Conservation (phyloP, 2,888 invertebrate species). For the Chaitophorus viminalis region DNA sequence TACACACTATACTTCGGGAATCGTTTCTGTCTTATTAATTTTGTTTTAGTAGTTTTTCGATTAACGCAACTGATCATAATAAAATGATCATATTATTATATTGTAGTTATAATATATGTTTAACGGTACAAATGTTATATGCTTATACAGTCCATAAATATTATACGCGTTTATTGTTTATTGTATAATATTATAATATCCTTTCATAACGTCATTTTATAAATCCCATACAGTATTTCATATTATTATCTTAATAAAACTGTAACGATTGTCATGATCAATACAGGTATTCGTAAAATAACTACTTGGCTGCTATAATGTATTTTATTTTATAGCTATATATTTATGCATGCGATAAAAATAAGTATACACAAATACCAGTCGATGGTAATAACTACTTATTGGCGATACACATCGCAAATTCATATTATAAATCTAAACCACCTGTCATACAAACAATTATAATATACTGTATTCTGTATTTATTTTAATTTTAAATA, state of each 20-base stretch:
- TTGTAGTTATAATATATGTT: not conserved
- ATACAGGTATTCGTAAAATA: not conserved
- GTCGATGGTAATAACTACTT: not conserved
- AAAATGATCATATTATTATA: not conserved
- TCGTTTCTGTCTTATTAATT: not conserved
- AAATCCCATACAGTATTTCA: not conserved
- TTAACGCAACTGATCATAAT: not conserved
- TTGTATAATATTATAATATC: not conserved
- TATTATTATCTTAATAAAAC: not conserved
- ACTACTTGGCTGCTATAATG: not conserved
- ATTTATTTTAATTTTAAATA: too few species aligned
- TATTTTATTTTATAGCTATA: not conserved
- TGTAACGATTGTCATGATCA: not conserved
- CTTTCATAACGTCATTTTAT: not conserved
- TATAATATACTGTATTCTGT: too few species aligned
- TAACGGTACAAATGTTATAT: not conserved
- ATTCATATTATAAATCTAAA: too few species aligned
- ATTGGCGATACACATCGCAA: not conserved
- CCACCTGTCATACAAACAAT: too few species aligned
- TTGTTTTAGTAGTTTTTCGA: not conserved
- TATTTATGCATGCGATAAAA: not conserved
- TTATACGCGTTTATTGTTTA: not conserved
- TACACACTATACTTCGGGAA: not conserved
- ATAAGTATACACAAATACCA: not conserved
- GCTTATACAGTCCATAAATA: not conserved